A percentile compares a stretch with the other conserved stretches of the same genome.
phyloP scores from a whole-genome alignment of 2,888 invertebrate genomes.

The Caenorhabditis zanzibari region DNA sequence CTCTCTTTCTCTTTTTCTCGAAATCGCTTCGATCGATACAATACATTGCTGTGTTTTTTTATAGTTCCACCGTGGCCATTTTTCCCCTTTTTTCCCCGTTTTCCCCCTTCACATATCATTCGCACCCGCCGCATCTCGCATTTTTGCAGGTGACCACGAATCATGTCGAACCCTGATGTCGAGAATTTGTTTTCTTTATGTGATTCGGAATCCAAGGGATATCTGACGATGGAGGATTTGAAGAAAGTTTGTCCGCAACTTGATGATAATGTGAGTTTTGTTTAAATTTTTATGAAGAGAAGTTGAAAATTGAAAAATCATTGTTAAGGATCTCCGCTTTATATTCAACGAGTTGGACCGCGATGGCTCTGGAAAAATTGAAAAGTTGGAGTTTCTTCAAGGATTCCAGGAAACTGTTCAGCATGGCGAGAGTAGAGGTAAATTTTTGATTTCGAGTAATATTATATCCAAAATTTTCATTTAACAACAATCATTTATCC shows the following conservation, averaged over 20 bases:
- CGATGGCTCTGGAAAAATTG: conserved; percentile 77
- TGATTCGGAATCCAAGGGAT: conserved; percentile 78
- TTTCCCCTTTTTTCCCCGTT: conserved; percentile 29
- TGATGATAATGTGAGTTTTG: conserved; percentile 68
- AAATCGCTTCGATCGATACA: conserved; percentile 18
- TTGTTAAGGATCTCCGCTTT: conserved; percentile 74
- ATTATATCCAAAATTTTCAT: neutral
- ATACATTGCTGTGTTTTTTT: conserved; percentile 43
- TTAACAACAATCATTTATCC: neutral
- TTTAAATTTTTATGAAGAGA: neutral
- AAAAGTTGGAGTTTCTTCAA: conserved; percentile 84
- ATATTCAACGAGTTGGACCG: conserved; percentile 78
- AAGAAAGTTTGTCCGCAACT: conserved; percentile 84
- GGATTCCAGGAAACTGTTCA: conserved; percentile 83
- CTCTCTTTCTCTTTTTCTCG: neutral
- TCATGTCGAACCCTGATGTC: conserved; percentile 67
- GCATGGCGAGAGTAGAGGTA: conserved; percentile 75
- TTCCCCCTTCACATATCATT: conserved; percentile 40
- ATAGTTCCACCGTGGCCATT: conserved; percentile 63
- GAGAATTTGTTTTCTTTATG: conserved; percentile 69
- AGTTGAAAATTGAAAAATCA: too few relatives aligned
- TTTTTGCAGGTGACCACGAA: conserved; percentile 19
- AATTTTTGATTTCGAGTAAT: neutral
- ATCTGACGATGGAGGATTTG: conserved; percentile 84
- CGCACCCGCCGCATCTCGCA: conserved; percentile 22